Percentiles rank a stretch among this genome's conserved stretches.
phyloP scores from a whole-genome alignment of 2,888 invertebrate species.

The Pollenia amentaria region DNA sequence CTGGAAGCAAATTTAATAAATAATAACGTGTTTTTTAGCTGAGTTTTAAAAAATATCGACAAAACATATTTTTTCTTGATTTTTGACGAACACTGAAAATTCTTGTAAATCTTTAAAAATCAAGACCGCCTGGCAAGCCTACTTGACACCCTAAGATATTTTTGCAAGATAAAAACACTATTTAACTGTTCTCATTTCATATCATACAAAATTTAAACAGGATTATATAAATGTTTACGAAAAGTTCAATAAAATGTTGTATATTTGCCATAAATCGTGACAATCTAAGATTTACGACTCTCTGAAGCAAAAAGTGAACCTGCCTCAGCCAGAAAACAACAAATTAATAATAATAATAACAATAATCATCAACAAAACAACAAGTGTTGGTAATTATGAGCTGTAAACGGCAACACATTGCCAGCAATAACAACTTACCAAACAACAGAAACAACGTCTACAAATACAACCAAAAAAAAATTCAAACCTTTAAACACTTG shows the following conservation, averaged over 20 bases:
- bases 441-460: conserved; percentile 34
- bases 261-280: conserved; percentile 56
- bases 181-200: conserved; percentile 8
- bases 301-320: conserved; percentile 34
- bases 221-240: conserved; percentile 31
- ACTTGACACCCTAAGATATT: background rate
- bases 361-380: conserved; percentile 59
- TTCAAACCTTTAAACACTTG: conserved; percentile 58
- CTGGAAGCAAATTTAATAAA: too few relatives aligned
- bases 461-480: conserved; percentile 37
- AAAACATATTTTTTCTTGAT: too few relatives aligned
- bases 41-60: too few relatives aligned
- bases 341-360: conserved; percentile 62
- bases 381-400: conserved; percentile 75
- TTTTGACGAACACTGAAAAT: too few relatives aligned
- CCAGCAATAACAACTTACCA: conserved; percentile 23
- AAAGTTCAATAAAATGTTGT: conserved; percentile 49
- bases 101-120: too few relatives aligned
- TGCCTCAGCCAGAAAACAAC: conserved; percentile 47
- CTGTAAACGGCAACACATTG: conserved; percentile 74
- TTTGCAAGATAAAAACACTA: background rate
- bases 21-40: too few relatives aligned
- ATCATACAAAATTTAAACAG: background rate
- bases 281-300: conserved; percentile 66
- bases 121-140: too few relatives aligned